These are phyloP conservation scores for Struthio camelus DNA, from an alignment of 2,113 vertebrate genomes.

Conservation along the genomic window DNA sequence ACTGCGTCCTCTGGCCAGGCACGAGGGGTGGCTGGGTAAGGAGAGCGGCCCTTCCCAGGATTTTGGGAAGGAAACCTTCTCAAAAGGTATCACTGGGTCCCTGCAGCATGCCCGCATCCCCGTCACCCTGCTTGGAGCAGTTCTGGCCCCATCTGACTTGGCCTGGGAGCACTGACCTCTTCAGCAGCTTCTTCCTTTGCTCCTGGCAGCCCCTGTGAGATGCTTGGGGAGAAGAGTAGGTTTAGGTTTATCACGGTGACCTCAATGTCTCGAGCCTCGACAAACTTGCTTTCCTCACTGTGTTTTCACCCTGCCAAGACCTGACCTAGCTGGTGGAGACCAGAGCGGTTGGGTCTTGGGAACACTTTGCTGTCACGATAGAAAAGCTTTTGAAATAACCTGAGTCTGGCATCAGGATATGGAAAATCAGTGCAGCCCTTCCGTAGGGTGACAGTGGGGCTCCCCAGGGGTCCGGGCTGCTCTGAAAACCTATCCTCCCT, in stretches of 20 bases:
- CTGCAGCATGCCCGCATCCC: background rate
- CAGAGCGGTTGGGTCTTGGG: no score
- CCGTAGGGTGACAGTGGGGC: no score
- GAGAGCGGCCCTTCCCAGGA: background rate
- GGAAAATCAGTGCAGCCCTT: no score
- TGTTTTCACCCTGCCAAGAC: no score
- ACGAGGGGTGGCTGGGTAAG: background rate
- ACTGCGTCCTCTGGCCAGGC: background rate
- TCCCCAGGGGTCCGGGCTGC: background rate
- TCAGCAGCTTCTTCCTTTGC: background rate
- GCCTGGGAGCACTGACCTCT: background rate
- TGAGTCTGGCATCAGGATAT: no score
- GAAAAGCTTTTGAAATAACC: background rate
- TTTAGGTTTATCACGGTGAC: background rate
- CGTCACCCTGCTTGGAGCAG: no score
- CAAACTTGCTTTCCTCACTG: background rate
- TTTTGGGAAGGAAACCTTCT: no score
- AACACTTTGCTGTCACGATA: no score
- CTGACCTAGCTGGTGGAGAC: background rate
- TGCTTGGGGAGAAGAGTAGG: no score
- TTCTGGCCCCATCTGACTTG: background rate
- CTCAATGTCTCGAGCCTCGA: background rate
- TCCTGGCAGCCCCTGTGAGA: background rate
- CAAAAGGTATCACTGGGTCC: background rate
- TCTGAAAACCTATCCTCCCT: background rate